Evolutionary conservation across 2,888 invertebrate genomes (phyloP), one percentile per base, ranked within the genome.

Genomic region (Cloeon dipterum): DNA sequence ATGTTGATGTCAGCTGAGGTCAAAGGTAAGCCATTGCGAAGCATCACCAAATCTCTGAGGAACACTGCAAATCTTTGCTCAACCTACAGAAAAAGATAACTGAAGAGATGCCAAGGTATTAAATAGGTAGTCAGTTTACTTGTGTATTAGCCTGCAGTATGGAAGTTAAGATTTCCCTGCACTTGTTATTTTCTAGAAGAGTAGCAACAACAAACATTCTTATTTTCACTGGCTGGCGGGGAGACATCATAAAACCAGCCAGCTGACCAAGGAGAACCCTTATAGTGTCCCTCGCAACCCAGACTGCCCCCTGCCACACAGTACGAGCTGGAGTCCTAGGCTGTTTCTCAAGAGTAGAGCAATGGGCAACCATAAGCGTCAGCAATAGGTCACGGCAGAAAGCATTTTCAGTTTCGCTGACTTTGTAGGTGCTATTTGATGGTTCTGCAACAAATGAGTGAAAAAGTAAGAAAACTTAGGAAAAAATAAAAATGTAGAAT

Each of bases 41-140:
- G 20, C 14, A 56, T 52, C 38, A 59, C 44, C 3, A 62, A 47
- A 37, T 61, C 60, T 59, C 59, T 61, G 8, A 62, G 45, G 42
- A 57, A 62, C 3, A 61, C 52, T 1, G 51, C 53, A 38, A 62
- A 58, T 38, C 58, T 57, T 41, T 60, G 59, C 42, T 61, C 61
- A 2, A 57, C 47, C 56, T 58, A 43, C 7, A 42, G 11, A 34
- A 21, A 37, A 14, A 10, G 29, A 21, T 8, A 40, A 20, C 5
- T 7, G 13, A 5, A 11, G 18, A n/a, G n/a, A n/a, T n/a, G n/a
- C n/a, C 21, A 8, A 10, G 10, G 10, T 8, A 8, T 7, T 11
- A 10, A 18, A 37, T 13, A 14, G 18, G 7, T 10, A 5, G 13
- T 33, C 32, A n/a, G 14, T 23, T 39, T 44, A 59, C 56, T 45